These are phyloP conservation scores for Clarias batrachus DNA, from an alignment of 2,113 vertebrate genomes.

Conservation along the genomic window DNA sequence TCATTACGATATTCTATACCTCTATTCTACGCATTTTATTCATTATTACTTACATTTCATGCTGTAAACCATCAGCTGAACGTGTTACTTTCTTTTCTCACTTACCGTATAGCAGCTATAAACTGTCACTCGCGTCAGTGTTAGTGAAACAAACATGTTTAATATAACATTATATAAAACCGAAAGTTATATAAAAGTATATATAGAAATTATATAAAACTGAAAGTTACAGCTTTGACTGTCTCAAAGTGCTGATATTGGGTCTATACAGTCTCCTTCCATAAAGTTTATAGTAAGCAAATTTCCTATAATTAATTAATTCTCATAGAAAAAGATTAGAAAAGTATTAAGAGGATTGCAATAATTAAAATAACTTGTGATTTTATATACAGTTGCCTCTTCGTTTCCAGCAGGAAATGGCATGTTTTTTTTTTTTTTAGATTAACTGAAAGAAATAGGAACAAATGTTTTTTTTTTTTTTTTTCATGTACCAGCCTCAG, in stretches of 20 bases:
- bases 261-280: neutral
- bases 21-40: neutral
- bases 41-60: neutral
- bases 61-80: neutral
- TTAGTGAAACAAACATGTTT: too few species aligned
- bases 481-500: too few species aligned
- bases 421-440: too few species aligned
- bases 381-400: too few species aligned
- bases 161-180: too few species aligned
- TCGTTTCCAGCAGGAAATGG: too few species aligned
- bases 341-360: neutral
- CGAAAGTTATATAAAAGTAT: too few species aligned
- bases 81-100: neutral
- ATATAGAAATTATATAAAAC: too few species aligned
- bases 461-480: too few species aligned
- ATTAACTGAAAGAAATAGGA: too few species aligned
- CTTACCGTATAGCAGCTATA: neutral
- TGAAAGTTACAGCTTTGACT: too few species aligned
- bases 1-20: neutral
- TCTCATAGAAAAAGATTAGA: neutral
- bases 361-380: neutral
- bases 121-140: neutral
- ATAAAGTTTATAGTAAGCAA: neutral
- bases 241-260: neutral
- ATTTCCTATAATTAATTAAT: neutral